Base-by-base conservation (phyloP, 2,888 invertebrate species). In the Cosmorhoe ocellata region DNA sequence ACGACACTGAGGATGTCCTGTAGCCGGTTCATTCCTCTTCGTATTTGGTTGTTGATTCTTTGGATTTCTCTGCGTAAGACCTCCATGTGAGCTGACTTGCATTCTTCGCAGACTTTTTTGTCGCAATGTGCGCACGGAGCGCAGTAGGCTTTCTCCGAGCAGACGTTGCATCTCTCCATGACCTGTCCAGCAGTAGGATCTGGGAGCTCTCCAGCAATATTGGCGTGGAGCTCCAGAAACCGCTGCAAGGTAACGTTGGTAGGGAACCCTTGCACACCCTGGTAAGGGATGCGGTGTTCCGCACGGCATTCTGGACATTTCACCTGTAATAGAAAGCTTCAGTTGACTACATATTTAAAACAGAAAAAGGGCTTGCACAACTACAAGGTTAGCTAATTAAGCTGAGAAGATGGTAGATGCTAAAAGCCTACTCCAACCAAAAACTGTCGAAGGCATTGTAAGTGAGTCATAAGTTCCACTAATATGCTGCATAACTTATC, bases 291-390 rank as follows among this genome's bases (percentile, higher is more conserved):
- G 66, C 98, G 93, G 91, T 98, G 98, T 89, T 98, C 98, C 51
- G 98, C 97, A 58, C 98, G 94, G 83, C 99, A 99, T 93, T 99
- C 98, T 76, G 99, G 99, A 91, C 99, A 99, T 92, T 98, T 98
- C 56, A 98, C 96, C 96, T 96, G 86, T 9, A 78, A 81, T 58
- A 31, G 30, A 33, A 5, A 36, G 3, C n/a, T 9, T 28, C n/a
- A 14, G 13, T 22, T 45, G 30, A 47, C 11, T 12, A 36, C 3
- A 44, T 26, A n/a, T n/a, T n/a, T 27, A 18, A 27, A 33, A 22
- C 1, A 12, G 11, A 9, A 3, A 27, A 27, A 1, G 1, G 10
- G 7, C 10, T 18, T 18, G 18, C 18, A 18, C 18, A 18, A 18
- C 3, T n/a, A n/a, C n/a, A n/a, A n/a, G n/a, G n/a, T n/a, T n/a